Percentiles rank a stretch among this genome's conserved stretches.
Evolutionary conservation across 2,797 vertebrate species (phyloP).

Genomic region (Pangasius larnaudii): DNA sequence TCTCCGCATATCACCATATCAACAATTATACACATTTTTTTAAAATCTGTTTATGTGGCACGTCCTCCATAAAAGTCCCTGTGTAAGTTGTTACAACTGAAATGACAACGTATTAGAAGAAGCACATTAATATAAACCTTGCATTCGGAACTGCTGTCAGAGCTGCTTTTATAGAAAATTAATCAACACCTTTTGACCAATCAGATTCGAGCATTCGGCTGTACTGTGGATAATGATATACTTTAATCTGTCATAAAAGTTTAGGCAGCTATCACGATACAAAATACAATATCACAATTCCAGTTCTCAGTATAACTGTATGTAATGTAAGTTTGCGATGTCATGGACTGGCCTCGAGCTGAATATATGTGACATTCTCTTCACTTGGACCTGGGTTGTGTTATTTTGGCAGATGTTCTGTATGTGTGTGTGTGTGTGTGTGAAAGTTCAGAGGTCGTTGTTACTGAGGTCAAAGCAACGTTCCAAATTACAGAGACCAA

Average conservation of each 20-base stretch:
- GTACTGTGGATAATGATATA: neutral
- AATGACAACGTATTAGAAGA: too few relatives aligned
- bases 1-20: too few relatives aligned
- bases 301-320: neutral
- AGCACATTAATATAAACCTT: too few relatives aligned
- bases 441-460: slow-evolving; percentile 9
- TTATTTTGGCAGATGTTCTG: neutral
- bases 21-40: too few relatives aligned
- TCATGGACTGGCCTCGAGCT: neutral
- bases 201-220: neutral
- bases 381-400: neutral
- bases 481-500: slow-evolving; percentile 6
- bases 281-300: neutral
- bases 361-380: neutral
- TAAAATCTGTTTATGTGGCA: too few relatives aligned
- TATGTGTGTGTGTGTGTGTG: neutral
- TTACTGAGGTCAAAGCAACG: neutral
- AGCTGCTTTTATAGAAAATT: too few relatives aligned
- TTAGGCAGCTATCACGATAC: neutral
- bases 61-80: neutral
- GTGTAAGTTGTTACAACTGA: too few relatives aligned
- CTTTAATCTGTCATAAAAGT: neutral
- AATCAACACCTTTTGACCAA: neutral
- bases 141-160: neutral
- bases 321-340: neutral